These are phyloP conservation scores for Balaeniceps rex DNA, from an alignment of 2,113 vertebrate genomes.

Conservation along the genomic window DNA sequence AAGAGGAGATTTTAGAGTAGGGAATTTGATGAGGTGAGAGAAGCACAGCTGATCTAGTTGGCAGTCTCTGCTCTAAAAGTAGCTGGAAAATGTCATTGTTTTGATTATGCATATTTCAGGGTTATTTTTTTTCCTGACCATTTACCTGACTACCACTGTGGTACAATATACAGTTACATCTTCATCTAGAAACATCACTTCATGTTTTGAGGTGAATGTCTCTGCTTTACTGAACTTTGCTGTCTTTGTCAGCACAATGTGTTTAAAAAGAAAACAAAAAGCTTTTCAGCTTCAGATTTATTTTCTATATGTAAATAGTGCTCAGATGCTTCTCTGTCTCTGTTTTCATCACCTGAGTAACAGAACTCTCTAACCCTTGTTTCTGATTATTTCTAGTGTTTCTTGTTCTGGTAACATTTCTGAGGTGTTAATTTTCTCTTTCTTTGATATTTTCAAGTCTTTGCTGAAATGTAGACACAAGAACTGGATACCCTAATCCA, in stretches of 20 bases:
- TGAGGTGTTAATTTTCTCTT: not conserved
- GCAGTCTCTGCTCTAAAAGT: not conserved
- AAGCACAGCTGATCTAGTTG: not conserved
- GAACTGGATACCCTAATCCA: not conserved
- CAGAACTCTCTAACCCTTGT: not conserved
- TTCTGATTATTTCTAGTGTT: not conserved
- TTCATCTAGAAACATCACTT: not conserved
- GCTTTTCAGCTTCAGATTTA: not conserved
- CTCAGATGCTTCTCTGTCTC: not conserved
- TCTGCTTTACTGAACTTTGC: not conserved
- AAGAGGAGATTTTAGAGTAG: not conserved
- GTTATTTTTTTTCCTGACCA: not conserved
- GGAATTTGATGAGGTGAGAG: not conserved
- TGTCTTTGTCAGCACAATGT: not conserved
- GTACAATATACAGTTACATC: not conserved
- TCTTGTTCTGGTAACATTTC: not conserved
- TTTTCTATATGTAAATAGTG: not conserved
- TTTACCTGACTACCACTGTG: not conserved
- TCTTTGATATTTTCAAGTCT: not conserved
- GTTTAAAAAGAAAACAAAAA: not conserved
- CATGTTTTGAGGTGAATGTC: not conserved
- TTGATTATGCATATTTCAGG: not conserved
- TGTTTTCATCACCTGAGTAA: not conserved
- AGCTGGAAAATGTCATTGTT: not conserved
- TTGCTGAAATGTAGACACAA: not conserved